A percentile compares a stretch with the other conserved stretches of the same genome.
phyloP scores from a whole-genome alignment of 2,113 vertebrate species.

The Chrysemys picta region DNA sequence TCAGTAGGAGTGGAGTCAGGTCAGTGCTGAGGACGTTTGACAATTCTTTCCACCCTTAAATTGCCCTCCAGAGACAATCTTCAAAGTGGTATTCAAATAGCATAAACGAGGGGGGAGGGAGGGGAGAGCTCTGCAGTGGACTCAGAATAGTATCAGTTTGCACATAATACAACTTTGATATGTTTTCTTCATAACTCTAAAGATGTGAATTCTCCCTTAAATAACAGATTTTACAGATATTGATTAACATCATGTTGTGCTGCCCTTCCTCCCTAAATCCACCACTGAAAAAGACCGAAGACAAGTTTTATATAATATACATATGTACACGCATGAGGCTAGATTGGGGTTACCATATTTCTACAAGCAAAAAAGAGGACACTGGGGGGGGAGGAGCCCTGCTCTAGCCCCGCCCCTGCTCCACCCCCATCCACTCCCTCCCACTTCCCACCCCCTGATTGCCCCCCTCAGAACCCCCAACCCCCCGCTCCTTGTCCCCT shows the following conservation, averaged over 20 bases:
- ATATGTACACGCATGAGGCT: background rate
- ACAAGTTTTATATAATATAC: background rate
- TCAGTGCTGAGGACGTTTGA: background rate
- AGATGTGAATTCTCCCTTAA: background rate
- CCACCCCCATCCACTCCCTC: too few species aligned
- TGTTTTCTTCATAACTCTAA: background rate
- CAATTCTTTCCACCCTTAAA: background rate
- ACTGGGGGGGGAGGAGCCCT: too few species aligned
- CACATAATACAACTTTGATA: background rate
- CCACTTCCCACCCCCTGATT: too few species aligned
- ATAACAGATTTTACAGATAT: background rate
- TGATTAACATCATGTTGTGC: background rate
- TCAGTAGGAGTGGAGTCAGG: background rate
- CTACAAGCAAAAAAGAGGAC: too few species aligned
- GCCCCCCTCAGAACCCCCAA: too few species aligned
- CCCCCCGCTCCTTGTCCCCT: too few species aligned
- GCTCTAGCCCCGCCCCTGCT: too few species aligned
- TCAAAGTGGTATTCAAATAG: background rate
- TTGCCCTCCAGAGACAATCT: background rate
- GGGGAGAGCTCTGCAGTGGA: too few species aligned
- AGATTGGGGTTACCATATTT: too few species aligned
- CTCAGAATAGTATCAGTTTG: background rate
- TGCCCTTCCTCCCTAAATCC: background rate
- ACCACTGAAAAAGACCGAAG: background rate
- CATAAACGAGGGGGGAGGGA: background rate